Evolutionary conservation across 2,888 invertebrate species (phyloP).

Genomic region (Lochmaea capreae): DNA sequence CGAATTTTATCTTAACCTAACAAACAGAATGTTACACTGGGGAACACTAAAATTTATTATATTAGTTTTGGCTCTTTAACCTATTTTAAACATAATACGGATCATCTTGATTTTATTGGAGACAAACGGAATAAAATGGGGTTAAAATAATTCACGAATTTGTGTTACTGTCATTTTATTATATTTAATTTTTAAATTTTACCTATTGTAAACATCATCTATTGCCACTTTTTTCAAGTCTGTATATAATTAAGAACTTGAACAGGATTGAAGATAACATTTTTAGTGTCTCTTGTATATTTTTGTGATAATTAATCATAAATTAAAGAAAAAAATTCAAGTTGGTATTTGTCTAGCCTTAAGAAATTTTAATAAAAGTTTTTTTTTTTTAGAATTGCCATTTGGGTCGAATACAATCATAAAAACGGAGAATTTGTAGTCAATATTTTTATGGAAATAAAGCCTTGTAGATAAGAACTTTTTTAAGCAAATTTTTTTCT

Average conservation of each 20-base stretch:
- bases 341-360: no score
- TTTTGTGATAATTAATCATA: no score
- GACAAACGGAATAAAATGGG: background rate
- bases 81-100: constrained; percentile 13
- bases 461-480: constrained; percentile 7
- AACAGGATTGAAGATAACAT: no score
- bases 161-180: no score
- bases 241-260: no score
- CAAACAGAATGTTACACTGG: constrained; percentile 15
- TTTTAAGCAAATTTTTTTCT: constrained; percentile 3
- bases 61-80: constrained; percentile 31
- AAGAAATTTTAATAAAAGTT: constrained; percentile 14
- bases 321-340: no score
- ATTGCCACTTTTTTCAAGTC: no score
- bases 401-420: constrained; percentile 17
- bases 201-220: no score
- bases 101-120: background rate
- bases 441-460: constrained; percentile 12
- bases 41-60: constrained; percentile 27
- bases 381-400: constrained; percentile 5
- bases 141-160: background rate
- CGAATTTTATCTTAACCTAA: constrained; percentile 25
- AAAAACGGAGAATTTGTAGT: constrained; percentile 16
- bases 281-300: no score
- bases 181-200: background rate